Evolutionary conservation across 2,797 vertebrate genomes (phyloP).

Genomic region (Anguilla anguilla): DNA sequence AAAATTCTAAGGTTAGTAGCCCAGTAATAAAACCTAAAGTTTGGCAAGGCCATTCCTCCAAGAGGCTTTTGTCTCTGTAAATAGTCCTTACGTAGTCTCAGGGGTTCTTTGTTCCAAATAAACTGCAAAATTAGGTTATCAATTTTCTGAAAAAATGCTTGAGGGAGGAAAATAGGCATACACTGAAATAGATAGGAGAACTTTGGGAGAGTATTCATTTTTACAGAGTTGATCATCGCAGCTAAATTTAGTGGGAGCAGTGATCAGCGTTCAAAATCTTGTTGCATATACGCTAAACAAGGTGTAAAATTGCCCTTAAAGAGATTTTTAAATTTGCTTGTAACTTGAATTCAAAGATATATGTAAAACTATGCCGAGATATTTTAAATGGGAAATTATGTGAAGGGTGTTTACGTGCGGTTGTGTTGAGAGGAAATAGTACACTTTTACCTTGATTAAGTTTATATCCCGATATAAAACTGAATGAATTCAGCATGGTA

Average conservation of each 20-base stretch:
- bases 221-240: not conserved
- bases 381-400: not conserved
- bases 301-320: not conserved
- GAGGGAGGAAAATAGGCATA: not conserved
- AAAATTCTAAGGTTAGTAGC: constrained; percentile 23
- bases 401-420: not conserved
- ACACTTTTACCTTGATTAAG: not conserved
- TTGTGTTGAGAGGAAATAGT: not conserved
- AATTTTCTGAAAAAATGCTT: not conserved
- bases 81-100: constrained; percentile 9
- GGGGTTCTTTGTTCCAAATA: constrained; percentile 11
- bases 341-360: not conserved
- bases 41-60: not conserved
- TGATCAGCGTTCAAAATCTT: not conserved
- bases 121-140: not conserved
- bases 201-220: not conserved
- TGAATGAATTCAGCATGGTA: not conserved
- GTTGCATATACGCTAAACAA: not conserved
- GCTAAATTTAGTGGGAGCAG: not conserved
- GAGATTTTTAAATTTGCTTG: not conserved
- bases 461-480: not conserved
- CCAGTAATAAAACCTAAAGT: constrained; percentile 3
- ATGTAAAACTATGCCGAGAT: not conserved
- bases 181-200: not conserved
- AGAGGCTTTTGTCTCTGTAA: not conserved